A percentile compares a stretch with the other conserved stretches of the same genome.
These are phyloP conservation scores for Tachysurus fulvidraco DNA, from an alignment of 2,113 vertebrate species.

Conservation along the genomic window DNA sequence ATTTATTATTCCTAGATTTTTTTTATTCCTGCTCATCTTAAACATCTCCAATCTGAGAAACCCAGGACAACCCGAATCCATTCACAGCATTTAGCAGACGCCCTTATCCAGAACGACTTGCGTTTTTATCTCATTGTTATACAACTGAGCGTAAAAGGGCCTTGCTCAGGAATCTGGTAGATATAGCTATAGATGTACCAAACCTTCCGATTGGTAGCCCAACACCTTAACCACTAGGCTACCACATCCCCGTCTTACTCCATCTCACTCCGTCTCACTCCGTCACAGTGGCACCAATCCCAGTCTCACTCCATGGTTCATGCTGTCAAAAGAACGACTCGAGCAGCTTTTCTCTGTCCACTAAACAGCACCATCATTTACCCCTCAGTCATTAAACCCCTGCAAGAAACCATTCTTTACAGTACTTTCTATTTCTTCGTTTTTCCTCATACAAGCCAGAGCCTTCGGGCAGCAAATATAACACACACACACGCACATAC, in stretches of 20 bases:
- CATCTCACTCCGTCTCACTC: no score
- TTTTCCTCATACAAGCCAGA: constrained; percentile 38
- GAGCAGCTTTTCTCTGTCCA: neutral
- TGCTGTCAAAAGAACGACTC: neutral
- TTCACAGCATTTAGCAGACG: no score
- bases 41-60: neutral
- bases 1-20: neutral
- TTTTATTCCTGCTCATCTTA: neutral
- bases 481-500: constrained; percentile 38
- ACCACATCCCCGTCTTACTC: no score
- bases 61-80: neutral
- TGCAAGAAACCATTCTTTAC: constrained; percentile 7
- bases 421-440: constrained; percentile 42
- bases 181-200: no score
- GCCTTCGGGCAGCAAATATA: constrained; percentile 39
- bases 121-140: no score
- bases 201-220: no score
- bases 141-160: no score
- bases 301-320: neutral
- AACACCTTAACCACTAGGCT: no score
- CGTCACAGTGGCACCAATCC: no score
- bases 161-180: no score
- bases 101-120: no score
- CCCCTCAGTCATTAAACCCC: constrained; percentile 36
- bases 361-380: neutral